Conservation (phyloP, 1,140 invertebrate species). For the Planococcus citri region DNA sequence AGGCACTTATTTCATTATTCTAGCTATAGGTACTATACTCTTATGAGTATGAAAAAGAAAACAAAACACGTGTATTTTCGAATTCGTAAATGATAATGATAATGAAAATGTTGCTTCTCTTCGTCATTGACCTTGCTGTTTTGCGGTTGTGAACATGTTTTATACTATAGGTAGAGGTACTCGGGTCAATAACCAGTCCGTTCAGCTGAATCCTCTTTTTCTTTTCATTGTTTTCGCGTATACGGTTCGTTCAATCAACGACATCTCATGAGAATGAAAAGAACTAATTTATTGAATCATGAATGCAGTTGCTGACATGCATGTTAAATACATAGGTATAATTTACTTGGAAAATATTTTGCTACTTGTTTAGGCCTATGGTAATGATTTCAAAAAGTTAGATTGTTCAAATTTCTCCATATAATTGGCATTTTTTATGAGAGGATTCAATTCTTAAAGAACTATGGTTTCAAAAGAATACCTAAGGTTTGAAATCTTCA, state of each 20-base stretch:
- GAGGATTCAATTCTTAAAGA: too few species aligned
- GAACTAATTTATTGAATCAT: neutral
- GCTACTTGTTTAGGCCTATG: too few species aligned
- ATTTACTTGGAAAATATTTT: too few species aligned
- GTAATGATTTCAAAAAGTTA: too few species aligned
- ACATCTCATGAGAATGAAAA: neutral
- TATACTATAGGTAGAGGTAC: neutral
- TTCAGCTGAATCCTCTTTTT: slow-evolving; percentile 13
- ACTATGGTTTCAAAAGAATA: too few species aligned
- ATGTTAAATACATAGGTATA: too few species aligned
- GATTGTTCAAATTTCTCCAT: too few species aligned
- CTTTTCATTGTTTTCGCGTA: neutral
- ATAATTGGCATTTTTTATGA: too few species aligned
- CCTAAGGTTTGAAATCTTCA: too few species aligned
- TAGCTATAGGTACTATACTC: too few species aligned
- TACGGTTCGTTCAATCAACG: neutral
- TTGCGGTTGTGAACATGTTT: slow-evolving; percentile 8
- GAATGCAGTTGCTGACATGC: neutral
- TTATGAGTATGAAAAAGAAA: neutral
- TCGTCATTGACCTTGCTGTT: slow-evolving; percentile 16
- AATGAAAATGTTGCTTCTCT: slow-evolving; percentile 1
- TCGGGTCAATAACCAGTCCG: slow-evolving; percentile 16
- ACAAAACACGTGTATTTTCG: neutral
- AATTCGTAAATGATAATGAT: neutral
- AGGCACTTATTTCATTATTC: too few species aligned